Conservation (phyloP, 2,888 invertebrate species). For the Drosophila formosana region DNA sequence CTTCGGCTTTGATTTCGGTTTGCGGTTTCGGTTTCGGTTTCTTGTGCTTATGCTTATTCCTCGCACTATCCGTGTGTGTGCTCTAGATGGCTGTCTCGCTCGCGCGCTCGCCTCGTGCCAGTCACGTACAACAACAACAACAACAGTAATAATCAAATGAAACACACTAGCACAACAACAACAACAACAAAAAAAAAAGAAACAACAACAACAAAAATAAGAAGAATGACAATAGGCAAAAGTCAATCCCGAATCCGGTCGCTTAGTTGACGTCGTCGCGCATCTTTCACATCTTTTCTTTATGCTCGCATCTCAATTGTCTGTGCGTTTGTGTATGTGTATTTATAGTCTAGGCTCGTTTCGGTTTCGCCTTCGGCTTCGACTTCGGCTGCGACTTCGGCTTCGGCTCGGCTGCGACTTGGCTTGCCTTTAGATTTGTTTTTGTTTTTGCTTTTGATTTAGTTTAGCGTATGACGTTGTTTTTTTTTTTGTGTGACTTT, state of each 20-base stretch:
- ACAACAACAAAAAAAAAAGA: conserved; percentile 24
- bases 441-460: conserved; percentile 15
- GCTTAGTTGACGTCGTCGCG: conserved; percentile 51
- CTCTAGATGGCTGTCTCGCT: conserved; percentile 35
- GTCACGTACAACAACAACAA: conserved; percentile 20
- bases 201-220: conserved; percentile 37
- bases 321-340: conserved; percentile 13
- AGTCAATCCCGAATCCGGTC: conserved; percentile 53
- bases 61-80: conserved; percentile 10
- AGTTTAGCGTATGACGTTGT: conserved; percentile 5
- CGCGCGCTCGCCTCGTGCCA: conserved; percentile 41
- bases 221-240: conserved; percentile 36
- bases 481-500: conserved; percentile 7
- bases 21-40: conserved; percentile 1
- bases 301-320: conserved; percentile 45
- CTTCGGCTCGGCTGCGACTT: neutral
- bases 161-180: conserved; percentile 14
- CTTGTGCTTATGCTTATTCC: conserved; percentile 9
- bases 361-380: neutral
- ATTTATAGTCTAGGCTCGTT: conserved; percentile 39
- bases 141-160: conserved; percentile 23
- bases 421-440: conserved; percentile 13
- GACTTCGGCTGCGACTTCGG: neutral
- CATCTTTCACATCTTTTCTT: conserved; percentile 57
- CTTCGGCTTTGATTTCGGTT: neutral